These are phyloP conservation scores for Anas bahamensis DNA, from an alignment of 2,797 vertebrate species.

Conservation along the genomic window DNA sequence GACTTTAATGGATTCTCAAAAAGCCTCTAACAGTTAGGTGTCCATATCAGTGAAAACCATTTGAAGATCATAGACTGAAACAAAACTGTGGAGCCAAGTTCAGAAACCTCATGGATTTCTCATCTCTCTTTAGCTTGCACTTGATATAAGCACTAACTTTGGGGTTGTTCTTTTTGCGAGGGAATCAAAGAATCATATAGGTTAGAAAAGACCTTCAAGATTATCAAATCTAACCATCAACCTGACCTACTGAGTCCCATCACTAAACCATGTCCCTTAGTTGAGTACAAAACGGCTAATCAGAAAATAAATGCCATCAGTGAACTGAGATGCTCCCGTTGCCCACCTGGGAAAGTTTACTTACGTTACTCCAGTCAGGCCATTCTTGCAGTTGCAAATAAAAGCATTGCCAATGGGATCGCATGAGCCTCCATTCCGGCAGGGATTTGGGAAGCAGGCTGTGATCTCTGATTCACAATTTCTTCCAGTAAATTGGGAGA, in stretches of 20 bases:
- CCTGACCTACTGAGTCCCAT: too few relatives aligned
- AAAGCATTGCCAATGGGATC: conserved; percentile 92
- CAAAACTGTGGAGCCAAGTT: not conserved
- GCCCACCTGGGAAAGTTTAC: conserved; percentile 59
- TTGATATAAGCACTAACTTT: not conserved
- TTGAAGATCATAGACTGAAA: not conserved
- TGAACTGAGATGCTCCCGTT: not conserved
- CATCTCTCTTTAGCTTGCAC: not conserved
- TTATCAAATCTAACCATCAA: not conserved
- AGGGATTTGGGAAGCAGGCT: conserved; percentile 94
- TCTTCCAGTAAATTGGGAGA: conserved; percentile 90
- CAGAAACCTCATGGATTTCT: not conserved
- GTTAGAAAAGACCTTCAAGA: not conserved
- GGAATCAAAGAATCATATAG: not conserved
- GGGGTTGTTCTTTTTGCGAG: not conserved
- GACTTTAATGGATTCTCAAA: not conserved
- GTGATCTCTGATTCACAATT: conserved; percentile 95
- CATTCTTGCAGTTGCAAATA: conserved; percentile 92
- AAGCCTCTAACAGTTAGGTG: not conserved
- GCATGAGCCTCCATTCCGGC: conserved; percentile 90
- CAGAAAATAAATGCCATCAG: not conserved
- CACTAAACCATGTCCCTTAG: not conserved
- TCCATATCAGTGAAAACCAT: not conserved
- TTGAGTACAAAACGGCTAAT: not conserved
- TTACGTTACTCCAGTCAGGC: conserved; percentile 93